These are phyloP conservation scores for Coecobrya sp. DNA, from an alignment of 2,888 invertebrate genomes.

Conservation along the genomic window DNA sequence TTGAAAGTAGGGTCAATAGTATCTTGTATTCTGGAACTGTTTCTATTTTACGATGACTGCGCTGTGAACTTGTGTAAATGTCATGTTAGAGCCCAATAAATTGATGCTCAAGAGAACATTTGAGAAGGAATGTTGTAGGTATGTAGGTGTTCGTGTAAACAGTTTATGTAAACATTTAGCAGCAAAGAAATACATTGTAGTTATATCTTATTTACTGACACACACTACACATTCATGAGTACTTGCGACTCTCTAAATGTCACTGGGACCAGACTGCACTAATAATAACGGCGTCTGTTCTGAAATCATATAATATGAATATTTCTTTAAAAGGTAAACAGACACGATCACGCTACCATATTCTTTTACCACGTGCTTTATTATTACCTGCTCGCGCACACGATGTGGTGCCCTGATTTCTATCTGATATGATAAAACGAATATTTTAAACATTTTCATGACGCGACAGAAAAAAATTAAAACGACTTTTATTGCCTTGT, in stretches of 20 bases:
- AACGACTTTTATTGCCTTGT: constrained; percentile 36
- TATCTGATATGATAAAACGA: constrained; percentile 15
- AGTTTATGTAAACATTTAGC: too few relatives aligned
- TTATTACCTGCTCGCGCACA: not conserved
- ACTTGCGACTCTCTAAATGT: not conserved
- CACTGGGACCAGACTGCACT: not conserved
- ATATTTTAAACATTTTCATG: not conserved
- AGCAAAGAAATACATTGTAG: too few relatives aligned
- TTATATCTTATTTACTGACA: not conserved
- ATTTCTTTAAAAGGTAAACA: not conserved
- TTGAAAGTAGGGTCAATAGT: constrained; percentile 13
- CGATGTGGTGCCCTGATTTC: constrained; percentile 4
- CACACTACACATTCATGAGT: not conserved
- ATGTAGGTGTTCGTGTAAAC: too few relatives aligned
- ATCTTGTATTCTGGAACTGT: constrained; percentile 27
- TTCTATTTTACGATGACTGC: not conserved
- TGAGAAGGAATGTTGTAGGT: not conserved
- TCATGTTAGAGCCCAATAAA: constrained; percentile 23
- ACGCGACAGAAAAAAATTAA: constrained; percentile 22
- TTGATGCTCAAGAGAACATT: not conserved
- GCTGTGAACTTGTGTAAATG: constrained; percentile 30
- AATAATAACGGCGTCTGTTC: constrained; percentile 30
- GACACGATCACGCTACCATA: not conserved
- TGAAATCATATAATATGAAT: not conserved
- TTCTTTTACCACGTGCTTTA: not conserved